Base-by-base conservation (phyloP, 2,113 vertebrate species). In the Neopipo cinnamomea region DNA sequence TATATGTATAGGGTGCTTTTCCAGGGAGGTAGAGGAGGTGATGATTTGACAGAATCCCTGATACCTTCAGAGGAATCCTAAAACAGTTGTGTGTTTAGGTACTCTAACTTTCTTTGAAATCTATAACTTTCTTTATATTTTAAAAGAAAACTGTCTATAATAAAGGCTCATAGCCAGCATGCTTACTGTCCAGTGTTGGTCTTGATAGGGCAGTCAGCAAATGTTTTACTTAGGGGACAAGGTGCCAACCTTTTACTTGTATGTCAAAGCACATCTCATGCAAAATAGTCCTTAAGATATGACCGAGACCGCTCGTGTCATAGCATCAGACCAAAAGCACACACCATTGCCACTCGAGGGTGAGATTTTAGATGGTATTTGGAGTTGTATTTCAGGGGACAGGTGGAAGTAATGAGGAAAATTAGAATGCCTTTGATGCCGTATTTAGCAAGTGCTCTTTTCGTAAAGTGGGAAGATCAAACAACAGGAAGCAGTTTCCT, bases 351-450 rank as follows among this genome's bases (percentile, higher is more conserved):
- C 63, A 42, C 78, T 30, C 2, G 1, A 70, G 28, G 37, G 21
- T 30, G 58, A 94, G 75, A 63, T 85, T 84, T 89, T 87, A 85
- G 70, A 52, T 0, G 55, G 63, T 58, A 91, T 93, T 93, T 90
- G 82, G 91, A 49, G 63, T 91, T 85, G 91, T 94, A 42, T 96
- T 97, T 96, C 95, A 89, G 63, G 49, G 85, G 74, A 83, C 93
- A 96, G 94, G 91, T 94, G 93, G 88, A 83, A 91, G 67, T 73
- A 87, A 93, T 85, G 95, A 83, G 39, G 91, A 49, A 39, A 72
- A n/a, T 83, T 58, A 88, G 89, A 93, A 91, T 94, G 89, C 77
- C 88, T 96, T 91, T 95, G 95, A 93, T 95, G 85, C 89, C 28
- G 0, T 84, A 85, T 96, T 93, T 95, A 94, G 88, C 82, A 67